These are phyloP conservation scores for Gila orcuttii DNA, from an alignment of 2,113 vertebrate genomes.

Conservation along the genomic window DNA sequence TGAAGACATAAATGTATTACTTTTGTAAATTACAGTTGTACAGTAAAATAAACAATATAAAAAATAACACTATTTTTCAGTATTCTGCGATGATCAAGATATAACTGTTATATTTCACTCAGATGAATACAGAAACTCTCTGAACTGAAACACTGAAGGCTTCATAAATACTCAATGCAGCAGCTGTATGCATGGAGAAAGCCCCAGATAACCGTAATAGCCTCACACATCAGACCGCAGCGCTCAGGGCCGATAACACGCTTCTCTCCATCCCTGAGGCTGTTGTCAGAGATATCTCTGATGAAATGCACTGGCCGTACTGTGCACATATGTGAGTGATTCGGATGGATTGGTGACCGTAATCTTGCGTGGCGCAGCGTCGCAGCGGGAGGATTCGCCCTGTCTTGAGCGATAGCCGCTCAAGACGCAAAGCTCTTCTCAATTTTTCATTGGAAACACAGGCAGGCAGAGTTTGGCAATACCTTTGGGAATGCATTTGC, in stretches of 20 bases:
- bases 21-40: not conserved
- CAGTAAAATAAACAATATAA: not conserved
- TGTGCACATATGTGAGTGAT: conserved; percentile 23
- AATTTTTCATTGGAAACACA: conserved; percentile 79
- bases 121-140: not conserved
- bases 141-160: not conserved
- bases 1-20: not conserved
- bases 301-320: conserved; percentile 4
- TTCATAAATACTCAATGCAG: not conserved
- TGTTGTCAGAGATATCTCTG: conserved; percentile 41
- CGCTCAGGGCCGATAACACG: not conserved
- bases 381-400: conserved; percentile 19
- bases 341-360: not conserved
- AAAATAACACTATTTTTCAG: not conserved
- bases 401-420: conserved; percentile 57
- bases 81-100: not conserved
- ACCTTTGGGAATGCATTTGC: conserved; percentile 72
- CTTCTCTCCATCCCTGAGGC: conserved; percentile 22
- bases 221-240: conserved; percentile 1
- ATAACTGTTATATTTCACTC: not conserved
- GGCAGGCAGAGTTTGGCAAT: conserved; percentile 72
- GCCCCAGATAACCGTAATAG: conserved; percentile 4
- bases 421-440: conserved; percentile 63
- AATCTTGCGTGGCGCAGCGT: conserved; percentile 30
- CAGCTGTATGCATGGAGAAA: not conserved